Conservation (phyloP, 2,113 vertebrate species). For the Aphelocoma coerulescens region DNA sequence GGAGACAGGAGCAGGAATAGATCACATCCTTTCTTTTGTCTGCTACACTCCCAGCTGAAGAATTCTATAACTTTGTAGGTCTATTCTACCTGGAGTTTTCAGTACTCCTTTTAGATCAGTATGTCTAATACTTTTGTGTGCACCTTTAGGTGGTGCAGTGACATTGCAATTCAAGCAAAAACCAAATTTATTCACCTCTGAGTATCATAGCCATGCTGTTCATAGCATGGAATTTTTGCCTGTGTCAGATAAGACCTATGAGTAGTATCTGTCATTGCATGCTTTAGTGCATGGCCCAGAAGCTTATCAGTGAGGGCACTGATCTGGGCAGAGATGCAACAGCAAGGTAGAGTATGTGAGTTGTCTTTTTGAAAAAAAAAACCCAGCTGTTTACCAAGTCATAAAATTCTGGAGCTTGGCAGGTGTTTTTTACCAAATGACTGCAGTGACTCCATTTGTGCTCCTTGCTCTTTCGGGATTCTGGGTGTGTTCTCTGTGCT, state of each 20-base stretch:
- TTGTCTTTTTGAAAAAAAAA: background rate
- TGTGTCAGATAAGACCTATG: rapidly evolving
- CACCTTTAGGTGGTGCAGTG: background rate
- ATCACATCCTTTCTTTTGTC: background rate
- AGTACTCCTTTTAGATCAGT: background rate
- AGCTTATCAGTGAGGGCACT: background rate
- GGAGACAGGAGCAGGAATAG: background rate
- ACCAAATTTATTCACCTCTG: background rate
- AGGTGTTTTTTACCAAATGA: background rate
- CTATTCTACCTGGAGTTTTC: background rate
- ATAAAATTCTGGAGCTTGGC: background rate
- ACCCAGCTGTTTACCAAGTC: background rate
- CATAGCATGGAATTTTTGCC: background rate
- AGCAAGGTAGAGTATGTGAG: background rate
- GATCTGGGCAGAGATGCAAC: background rate
- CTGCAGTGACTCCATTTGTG: background rate
- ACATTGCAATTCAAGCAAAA: background rate
- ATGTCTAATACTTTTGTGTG: background rate
- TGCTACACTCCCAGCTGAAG: background rate
- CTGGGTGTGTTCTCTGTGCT: background rate
- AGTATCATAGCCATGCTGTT: background rate
- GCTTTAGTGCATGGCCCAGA: background rate
- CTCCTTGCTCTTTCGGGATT: background rate
- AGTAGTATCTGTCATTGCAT: rapidly evolving
- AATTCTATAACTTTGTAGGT: background rate